Base-by-base conservation (phyloP, 2,797 vertebrate genomes). In the Myotis planiceps region DNA sequence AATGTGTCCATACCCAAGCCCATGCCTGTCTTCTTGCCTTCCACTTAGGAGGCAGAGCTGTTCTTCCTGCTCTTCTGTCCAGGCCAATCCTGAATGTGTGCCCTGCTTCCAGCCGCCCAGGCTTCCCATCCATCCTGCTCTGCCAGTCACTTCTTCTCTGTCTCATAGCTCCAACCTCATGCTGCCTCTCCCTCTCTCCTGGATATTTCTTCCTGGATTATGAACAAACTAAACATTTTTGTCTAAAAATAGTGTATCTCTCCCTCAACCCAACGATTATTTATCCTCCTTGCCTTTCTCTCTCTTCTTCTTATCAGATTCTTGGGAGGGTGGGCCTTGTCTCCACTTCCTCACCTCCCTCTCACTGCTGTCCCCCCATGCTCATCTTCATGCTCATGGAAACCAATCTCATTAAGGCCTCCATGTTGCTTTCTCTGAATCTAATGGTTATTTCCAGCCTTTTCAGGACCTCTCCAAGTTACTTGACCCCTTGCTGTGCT, bases 241-340 rank as follows among this genome's bases (percentile, higher is more conserved):
- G n/a, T 58, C 84, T 96, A 87, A 95, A 95, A 88, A 84, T 85
- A 88, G 90, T 88, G 19, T 9, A 45, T 27, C 12, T 74, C 21
- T 90, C 86, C 60, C 72, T 94, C 80, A 51, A 63, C 32, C 58
- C 45, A 58, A 5, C 37, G 34, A 82, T 80, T 71, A 42, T 23
- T 81, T 95, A 58, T 72, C 78, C 88, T 76, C 66, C 5, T 58
- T 65, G 69, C 42, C 42, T 51, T 68, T 75, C 53, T 68, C 53
- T 39, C n/a, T 16, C 18, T 68, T 90, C 71, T 68, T 9, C 58
- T 69, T 85, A 74, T 47, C 66, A 83, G 80, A 29, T 74, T 79
- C 75, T 82, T 82, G 29, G 75, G 83, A 60, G 65, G 53, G 63
- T 21, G 14, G 63, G 49, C 13, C 27, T 10, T 0, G 0, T 58